A percentile compares a stretch with the other conserved stretches of the same genome.
Conservation (phyloP, 2,888 invertebrate species). For the Heliconius ethilla region DNA sequence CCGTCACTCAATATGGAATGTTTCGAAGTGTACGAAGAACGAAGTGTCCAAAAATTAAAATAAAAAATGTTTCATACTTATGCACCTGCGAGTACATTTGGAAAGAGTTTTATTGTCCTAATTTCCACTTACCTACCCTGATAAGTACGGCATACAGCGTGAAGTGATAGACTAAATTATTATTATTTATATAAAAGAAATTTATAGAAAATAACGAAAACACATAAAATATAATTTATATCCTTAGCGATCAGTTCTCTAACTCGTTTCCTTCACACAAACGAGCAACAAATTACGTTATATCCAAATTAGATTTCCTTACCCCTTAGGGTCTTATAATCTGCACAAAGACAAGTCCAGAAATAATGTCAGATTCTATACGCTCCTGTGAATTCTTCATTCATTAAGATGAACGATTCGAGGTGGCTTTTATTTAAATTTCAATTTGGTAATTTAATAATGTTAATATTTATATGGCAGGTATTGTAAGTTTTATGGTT, state of each 20-base stretch:
- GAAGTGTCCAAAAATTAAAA: too few relatives aligned
- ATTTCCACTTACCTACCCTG: background rate
- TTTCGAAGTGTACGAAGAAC: too few relatives aligned
- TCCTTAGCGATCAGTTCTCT: background rate
- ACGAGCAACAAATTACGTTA: slow-evolving; percentile 60
- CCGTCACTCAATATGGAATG: too few relatives aligned
- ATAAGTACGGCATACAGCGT: background rate
- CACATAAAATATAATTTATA: background rate
- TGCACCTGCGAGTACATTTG: too few relatives aligned
- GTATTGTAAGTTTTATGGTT: too few relatives aligned
- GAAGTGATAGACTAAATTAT: background rate
- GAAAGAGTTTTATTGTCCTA: too few relatives aligned
- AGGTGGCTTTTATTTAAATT: slow-evolving; percentile 18
- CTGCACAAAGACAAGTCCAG: slow-evolving; percentile 53
- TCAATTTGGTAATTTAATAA: background rate
- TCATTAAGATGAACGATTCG: slow-evolving; percentile 38
- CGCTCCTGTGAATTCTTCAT: slow-evolving; percentile 39
- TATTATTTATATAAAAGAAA: too few relatives aligned
- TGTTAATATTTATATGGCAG: too few relatives aligned
- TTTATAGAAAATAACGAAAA: too few relatives aligned
- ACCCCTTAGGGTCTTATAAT: slow-evolving; percentile 54
- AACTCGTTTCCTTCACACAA: slow-evolving; percentile 10
- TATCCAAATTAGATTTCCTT: slow-evolving; percentile 67
- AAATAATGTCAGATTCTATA: slow-evolving; percentile 41
- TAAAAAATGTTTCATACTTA: too few relatives aligned